Percentiles rank a stretch among this genome's conserved stretches.
Evolutionary conservation across 1,140 invertebrate species (phyloP).

Genomic region (Drosophila kurseongensis): DNA sequence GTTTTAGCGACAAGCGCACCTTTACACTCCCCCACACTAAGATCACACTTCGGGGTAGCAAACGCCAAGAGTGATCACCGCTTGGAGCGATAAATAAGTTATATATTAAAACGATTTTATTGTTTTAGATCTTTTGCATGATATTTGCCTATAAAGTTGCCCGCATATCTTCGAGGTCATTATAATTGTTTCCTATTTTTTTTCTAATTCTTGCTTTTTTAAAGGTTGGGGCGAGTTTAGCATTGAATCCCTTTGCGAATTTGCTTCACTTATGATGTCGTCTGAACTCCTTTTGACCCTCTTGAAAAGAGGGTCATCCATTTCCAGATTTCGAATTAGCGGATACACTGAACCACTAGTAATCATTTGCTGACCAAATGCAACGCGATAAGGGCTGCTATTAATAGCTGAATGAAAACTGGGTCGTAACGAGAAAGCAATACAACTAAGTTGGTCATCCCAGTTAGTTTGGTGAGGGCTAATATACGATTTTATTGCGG

Average conservation of each 20-base stretch:
- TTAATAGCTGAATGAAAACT: conserved; percentile 3
- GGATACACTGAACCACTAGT: background rate
- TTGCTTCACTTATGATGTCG: background rate
- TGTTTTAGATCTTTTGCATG: too few species aligned
- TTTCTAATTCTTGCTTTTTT: conserved; percentile 1
- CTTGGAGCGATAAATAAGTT: too few species aligned
- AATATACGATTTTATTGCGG: conserved; percentile 5
- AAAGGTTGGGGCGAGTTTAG: background rate
- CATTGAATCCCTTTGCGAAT: background rate
- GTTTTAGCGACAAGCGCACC: too few species aligned
- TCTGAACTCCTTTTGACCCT: too few species aligned
- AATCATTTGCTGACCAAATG: background rate
- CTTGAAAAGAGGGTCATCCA: background rate
- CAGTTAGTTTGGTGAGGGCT: conserved; percentile 8
- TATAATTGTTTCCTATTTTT: background rate
- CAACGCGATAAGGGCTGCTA: background rate
- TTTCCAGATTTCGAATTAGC: background rate
- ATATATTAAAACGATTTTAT: too few species aligned
- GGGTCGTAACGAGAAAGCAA: background rate
- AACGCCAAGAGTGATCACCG: too few species aligned
- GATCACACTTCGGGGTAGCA: too few species aligned
- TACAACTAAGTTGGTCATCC: conserved; percentile 6
- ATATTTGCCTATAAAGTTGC: too few species aligned
- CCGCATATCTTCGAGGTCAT: conserved; percentile 1
- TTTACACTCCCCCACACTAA: too few species aligned